Percentiles rank a stretch among this genome's conserved stretches.
phyloP scores from a whole-genome alignment of 1,140 invertebrate species.

The Brachionus koreanus region DNA sequence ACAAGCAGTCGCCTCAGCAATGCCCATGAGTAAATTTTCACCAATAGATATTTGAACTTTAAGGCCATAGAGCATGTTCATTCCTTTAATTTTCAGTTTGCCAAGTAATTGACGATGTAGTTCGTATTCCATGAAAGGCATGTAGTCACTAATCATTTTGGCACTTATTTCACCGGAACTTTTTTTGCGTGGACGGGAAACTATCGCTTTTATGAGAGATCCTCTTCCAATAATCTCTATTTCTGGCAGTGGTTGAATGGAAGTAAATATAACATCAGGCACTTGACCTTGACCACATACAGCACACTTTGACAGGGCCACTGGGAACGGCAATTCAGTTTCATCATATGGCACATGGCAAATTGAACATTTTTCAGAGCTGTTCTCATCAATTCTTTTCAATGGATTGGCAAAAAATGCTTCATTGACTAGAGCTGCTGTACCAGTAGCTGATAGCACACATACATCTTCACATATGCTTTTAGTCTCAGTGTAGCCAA shows the following conservation, averaged over 20 bases:
- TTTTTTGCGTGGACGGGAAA: slow-evolving; percentile 26
- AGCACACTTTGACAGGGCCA: slow-evolving; percentile 66
- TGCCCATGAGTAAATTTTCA: slow-evolving; percentile 76
- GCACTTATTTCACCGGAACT: slow-evolving; percentile 73
- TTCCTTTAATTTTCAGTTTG: slow-evolving; percentile 81
- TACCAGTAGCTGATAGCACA: slow-evolving; percentile 84
- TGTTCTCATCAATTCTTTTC: neutral
- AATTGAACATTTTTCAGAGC: neutral
- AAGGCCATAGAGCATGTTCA: slow-evolving; percentile 85
- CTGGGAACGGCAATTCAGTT: slow-evolving; percentile 65
- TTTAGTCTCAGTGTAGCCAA: slow-evolving; percentile 83
- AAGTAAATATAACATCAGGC: slow-evolving; percentile 81
- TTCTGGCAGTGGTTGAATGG: slow-evolving; percentile 74
- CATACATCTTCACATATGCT: slow-evolving; percentile 91
- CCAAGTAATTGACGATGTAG: slow-evolving; percentile 82
- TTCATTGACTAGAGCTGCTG: slow-evolving; percentile 74
- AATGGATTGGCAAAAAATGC: slow-evolving; percentile 15
- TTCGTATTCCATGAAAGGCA: slow-evolving; percentile 93
- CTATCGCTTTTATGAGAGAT: neutral
- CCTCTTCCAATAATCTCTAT: slow-evolving; percentile 61
- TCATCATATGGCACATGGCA: neutral
- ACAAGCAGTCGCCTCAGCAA: slow-evolving; percentile 62
- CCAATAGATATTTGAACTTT: slow-evolving; percentile 78
- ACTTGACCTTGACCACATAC: slow-evolving; percentile 74
- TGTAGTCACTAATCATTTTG: slow-evolving; percentile 76